Evolutionary conservation across 1,140 invertebrate species (phyloP).

Genomic region (Drosophila pseudoobscura): DNA sequence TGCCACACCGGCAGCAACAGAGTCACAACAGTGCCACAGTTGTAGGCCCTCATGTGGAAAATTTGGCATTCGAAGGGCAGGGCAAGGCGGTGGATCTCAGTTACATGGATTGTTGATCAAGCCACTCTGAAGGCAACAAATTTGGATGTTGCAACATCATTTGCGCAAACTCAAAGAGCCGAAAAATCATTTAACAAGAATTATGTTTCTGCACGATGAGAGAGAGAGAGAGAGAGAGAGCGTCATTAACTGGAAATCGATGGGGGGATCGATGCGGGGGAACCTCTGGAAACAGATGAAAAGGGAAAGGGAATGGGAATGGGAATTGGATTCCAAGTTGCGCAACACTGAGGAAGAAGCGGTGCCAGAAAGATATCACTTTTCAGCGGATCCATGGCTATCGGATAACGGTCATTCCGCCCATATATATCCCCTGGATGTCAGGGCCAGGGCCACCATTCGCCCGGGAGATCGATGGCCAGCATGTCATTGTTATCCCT

Average conservation of each 20-base stretch:
- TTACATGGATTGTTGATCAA: conserved; percentile 54
- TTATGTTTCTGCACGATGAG: not conserved
- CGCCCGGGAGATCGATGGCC: conserved; percentile 17
- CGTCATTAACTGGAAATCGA: too few species aligned
- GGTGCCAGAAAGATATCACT: conserved; percentile 20
- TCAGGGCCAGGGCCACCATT: conserved; percentile 12
- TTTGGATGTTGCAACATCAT: conserved; percentile 57
- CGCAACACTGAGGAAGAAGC: conserved; percentile 33
- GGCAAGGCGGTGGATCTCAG: conserved; percentile 18
- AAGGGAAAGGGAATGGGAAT: not conserved
- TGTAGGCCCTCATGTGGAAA: conserved; percentile 35
- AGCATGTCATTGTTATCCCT: conserved; percentile 15
- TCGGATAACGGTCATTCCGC: conserved; percentile 11
- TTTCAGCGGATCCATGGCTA: conserved; percentile 32
- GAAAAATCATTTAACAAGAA: conserved; percentile 29
- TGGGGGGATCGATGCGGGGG: not conserved
- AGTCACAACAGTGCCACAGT: not conserved
- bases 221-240: not conserved
- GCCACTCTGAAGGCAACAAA: conserved; percentile 6
- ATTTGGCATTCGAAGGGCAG: conserved; percentile 38
- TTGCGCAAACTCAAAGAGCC: conserved; percentile 44
- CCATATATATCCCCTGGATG: conserved; percentile 33
- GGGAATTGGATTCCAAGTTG: conserved; percentile 3
- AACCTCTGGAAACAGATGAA: not conserved
- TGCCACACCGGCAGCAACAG: too few species aligned